These are phyloP conservation scores for Tympanuchus pallidicinctus DNA, from an alignment of 2,113 vertebrate genomes.

Conservation along the genomic window DNA sequence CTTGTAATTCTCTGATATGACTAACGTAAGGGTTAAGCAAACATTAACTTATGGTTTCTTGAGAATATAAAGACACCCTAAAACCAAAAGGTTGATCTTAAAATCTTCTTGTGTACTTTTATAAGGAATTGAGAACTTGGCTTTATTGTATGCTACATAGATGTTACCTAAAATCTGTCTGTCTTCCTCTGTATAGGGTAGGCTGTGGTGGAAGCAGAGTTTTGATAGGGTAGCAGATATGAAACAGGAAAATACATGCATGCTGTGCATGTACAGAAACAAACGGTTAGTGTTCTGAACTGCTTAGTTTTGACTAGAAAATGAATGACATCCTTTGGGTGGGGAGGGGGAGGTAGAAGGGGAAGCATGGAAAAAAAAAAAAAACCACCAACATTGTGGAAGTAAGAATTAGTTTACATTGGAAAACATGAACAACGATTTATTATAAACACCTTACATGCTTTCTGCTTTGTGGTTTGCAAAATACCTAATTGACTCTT, in stretches of 20 bases:
- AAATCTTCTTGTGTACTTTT: neutral
- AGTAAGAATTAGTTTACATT: neutral
- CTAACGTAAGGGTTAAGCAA: neutral
- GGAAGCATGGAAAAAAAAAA: neutral
- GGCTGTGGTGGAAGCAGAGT: neutral
- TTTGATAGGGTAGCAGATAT: neutral
- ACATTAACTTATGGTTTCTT: neutral
- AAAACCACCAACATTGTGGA: neutral
- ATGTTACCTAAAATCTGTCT: neutral
- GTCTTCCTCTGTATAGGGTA: neutral
- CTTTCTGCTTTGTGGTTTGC: neutral
- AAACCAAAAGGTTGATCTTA: neutral
- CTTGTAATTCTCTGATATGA: neutral
- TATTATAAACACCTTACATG: neutral
- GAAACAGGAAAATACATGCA: neutral
- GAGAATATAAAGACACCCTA: neutral
- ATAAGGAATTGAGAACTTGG: neutral
- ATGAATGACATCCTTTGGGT: fast-evolving
- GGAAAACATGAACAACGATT: neutral
- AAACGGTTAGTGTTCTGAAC: neutral
- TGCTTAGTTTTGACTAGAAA: neutral
- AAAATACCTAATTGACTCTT: neutral
- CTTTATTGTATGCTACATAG: neutral
- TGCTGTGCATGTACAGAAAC: neutral
- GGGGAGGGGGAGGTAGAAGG: neutral